phyloP scores from a whole-genome alignment of 2,797 vertebrate genomes.

The Falco peregrinus region DNA sequence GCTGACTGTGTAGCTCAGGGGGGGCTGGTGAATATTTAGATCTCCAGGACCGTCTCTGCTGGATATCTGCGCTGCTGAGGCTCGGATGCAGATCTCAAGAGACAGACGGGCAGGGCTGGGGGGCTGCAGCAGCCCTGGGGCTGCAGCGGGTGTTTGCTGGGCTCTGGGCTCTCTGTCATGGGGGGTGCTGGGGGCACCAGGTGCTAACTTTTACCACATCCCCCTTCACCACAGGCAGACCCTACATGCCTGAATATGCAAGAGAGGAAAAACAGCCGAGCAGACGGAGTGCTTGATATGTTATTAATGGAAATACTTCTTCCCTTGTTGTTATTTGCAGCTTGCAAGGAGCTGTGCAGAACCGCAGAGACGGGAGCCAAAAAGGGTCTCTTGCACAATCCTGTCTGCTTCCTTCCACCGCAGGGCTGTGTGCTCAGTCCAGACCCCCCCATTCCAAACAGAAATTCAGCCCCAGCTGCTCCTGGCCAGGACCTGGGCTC shows the following conservation, averaged over 20 bases:
- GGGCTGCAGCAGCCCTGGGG: not conserved
- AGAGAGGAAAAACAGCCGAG: not conserved
- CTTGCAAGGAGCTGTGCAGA: not conserved
- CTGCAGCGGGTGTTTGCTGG: not conserved
- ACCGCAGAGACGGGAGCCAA: not conserved
- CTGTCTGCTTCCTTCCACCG: not conserved
- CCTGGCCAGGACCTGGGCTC: not conserved
- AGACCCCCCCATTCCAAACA: not conserved
- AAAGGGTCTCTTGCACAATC: not conserved
- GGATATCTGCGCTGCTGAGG: not conserved
- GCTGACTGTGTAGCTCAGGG: not conserved
- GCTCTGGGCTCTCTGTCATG: fast-evolving
- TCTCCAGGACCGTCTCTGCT: not conserved
- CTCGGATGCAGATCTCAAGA: too few relatives aligned
- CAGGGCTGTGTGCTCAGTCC: not conserved
- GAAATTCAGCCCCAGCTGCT: not conserved
- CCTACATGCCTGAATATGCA: not conserved
- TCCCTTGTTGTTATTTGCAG: not conserved
- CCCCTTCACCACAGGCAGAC: not conserved
- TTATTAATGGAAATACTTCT: not conserved
- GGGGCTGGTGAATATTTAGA: not conserved
- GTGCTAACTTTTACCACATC: not conserved
- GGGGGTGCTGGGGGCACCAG: not conserved
- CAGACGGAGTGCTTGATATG: not conserved
- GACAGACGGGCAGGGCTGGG: fast-evolving